Evolutionary conservation across 2,113 vertebrate genomes (phyloP).

Genomic region (Hippolais icterina): DNA sequence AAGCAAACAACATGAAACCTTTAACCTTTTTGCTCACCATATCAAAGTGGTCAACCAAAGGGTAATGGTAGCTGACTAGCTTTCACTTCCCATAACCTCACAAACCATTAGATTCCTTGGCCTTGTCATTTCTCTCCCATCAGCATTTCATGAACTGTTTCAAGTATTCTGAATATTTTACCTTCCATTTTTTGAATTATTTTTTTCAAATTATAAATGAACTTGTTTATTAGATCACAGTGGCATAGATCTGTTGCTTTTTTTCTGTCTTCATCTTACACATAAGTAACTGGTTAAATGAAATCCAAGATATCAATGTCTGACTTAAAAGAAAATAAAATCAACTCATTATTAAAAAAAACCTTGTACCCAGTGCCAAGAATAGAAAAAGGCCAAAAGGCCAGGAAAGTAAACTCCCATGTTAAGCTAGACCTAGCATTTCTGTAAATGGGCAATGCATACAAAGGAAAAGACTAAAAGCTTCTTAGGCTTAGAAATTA

Average conservation of each 20-base stretch:
- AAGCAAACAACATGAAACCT: background rate
- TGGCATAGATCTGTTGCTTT: background rate
- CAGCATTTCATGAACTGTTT: background rate
- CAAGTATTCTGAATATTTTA: background rate
- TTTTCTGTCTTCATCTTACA: background rate
- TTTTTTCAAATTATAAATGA: background rate
- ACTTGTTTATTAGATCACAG: background rate
- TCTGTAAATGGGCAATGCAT: background rate
- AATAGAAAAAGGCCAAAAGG: background rate
- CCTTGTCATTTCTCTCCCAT: background rate
- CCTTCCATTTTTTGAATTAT: background rate
- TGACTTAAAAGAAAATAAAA: background rate
- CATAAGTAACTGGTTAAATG: background rate
- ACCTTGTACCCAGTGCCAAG: background rate
- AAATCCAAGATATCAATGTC: background rate
- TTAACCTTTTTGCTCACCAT: background rate
- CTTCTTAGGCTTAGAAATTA: background rate
- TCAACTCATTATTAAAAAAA: background rate
- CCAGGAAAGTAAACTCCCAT: background rate
- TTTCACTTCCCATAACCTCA: background rate
- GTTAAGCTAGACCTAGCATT: background rate
- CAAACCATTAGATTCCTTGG: background rate
- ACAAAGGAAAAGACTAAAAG: background rate
- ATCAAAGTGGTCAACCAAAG: conserved; percentile 1
- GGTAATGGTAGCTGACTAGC: background rate